Evolutionary conservation across 2,113 vertebrate species (phyloP).

Genomic region (Peromyscus leucopus): DNA sequence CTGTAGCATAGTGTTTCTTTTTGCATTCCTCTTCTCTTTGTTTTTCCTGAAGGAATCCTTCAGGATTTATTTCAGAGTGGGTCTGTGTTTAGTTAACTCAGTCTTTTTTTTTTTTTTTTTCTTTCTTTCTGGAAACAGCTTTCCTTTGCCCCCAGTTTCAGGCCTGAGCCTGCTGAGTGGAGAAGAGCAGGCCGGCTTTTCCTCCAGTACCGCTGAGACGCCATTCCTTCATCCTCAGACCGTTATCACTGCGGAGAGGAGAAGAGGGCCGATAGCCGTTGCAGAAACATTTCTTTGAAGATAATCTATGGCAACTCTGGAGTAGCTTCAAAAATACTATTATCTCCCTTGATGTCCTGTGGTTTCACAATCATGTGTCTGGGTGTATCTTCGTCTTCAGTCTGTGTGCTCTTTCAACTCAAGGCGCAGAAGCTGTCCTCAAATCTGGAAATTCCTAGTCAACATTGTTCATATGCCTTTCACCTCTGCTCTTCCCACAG

Average conservation of each 20-base stretch:
- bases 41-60: background rate
- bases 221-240: background rate
- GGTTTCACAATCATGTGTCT: background rate
- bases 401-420: constrained; percentile 12
- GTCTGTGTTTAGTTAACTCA: constrained; percentile 60
- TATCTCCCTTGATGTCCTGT: constrained; percentile 34
- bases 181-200: background rate
- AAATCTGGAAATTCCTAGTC: constrained; percentile 11
- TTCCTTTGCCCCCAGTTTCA: constrained; percentile 35
- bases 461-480: background rate
- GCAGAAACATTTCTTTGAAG: constrained; percentile 65
- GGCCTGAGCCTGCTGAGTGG: background rate
- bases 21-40: background rate
- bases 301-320: constrained; percentile 15
- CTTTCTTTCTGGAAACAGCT: constrained; percentile 9
- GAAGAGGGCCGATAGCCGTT: background rate
- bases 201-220: background rate
- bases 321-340: constrained; percentile 28
- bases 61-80: constrained; percentile 25
- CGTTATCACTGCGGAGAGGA: background rate
- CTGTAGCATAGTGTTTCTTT: background rate
- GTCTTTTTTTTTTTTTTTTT: background rate
- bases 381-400: constrained; percentile 46
- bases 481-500: background rate
- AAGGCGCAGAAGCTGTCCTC: background rate